Evolutionary conservation across 1,140 invertebrate species (phyloP).

Genomic region (Pseudomyrmex pallidus): DNA sequence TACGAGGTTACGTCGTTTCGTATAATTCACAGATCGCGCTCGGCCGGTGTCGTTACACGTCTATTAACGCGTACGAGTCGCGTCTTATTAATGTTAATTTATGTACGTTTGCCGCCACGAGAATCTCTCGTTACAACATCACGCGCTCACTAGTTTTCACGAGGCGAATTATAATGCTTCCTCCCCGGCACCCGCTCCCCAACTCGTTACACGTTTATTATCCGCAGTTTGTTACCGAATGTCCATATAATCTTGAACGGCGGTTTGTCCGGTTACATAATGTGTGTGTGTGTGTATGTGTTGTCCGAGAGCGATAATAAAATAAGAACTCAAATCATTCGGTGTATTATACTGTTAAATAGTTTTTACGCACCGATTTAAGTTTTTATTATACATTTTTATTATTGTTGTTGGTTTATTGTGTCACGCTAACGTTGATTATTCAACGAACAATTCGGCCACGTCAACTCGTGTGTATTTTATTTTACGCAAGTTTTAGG

Average conservation of each 20-base stretch:
- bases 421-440: no score
- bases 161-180: constrained; percentile 40
- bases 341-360: neutral
- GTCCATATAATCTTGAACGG: constrained; percentile 25
- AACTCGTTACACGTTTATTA: constrained; percentile 53
- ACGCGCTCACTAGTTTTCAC: constrained; percentile 18
- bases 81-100: constrained; percentile 62
- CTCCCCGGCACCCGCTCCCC: constrained; percentile 7
- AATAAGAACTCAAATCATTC: constrained; percentile 1
- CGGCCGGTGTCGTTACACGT: constrained; percentile 24
- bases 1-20: constrained; percentile 8
- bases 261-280: constrained; percentile 31
- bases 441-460: no score
- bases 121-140: constrained; percentile 32
- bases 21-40: constrained; percentile 42
- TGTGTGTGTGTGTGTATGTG: constrained; percentile 9
- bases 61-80: constrained; percentile 31
- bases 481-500: neutral
- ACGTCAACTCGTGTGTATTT: no score
- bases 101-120: constrained; percentile 48
- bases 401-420: neutral
- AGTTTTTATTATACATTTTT: neutral
- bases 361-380: neutral
- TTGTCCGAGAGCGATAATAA: constrained; percentile 8
- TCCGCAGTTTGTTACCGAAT: constrained; percentile 47